A percentile compares a stretch with the other conserved stretches of the same genome.
Conservation (phyloP, 1,140 invertebrate species). For the Schlechtendalia chinensis region DNA sequence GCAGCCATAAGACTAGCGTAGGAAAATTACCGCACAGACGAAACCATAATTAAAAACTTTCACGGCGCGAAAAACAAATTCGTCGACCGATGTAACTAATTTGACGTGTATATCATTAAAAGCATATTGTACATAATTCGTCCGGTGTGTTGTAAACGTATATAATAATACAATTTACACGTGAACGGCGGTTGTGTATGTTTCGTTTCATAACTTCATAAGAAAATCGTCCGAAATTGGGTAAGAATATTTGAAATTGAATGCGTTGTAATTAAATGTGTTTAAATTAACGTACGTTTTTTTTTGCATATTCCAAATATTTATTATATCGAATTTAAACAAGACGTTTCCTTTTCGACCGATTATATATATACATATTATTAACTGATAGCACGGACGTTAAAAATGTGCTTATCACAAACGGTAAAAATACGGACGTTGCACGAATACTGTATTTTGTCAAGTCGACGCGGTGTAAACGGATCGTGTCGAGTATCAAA, state of each 20-base stretch:
- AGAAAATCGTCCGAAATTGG: neutral
- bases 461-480: too few relatives aligned
- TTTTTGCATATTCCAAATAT: too few relatives aligned
- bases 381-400: too few relatives aligned
- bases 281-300: neutral
- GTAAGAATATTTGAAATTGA: neutral
- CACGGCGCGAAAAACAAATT: neutral
- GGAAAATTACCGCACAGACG: neutral
- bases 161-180: neutral
- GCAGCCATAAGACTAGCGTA: neutral
- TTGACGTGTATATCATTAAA: neutral
- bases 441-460: too few relatives aligned
- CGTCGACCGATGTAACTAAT: conserved; percentile 7
- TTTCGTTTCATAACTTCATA: neutral
- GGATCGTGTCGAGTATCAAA: neutral
- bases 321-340: neutral
- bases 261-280: neutral
- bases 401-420: too few relatives aligned
- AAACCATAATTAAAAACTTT: conserved; percentile 30
- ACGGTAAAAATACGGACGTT: too few relatives aligned
- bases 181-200: too few relatives aligned
- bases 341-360: too few relatives aligned
- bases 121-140: neutral
- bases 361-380: too few relatives aligned
- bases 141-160: conserved; percentile 1